Evolutionary conservation across 1,140 invertebrate species (phyloP).

Genomic region (Probaryconus sp.): DNA sequence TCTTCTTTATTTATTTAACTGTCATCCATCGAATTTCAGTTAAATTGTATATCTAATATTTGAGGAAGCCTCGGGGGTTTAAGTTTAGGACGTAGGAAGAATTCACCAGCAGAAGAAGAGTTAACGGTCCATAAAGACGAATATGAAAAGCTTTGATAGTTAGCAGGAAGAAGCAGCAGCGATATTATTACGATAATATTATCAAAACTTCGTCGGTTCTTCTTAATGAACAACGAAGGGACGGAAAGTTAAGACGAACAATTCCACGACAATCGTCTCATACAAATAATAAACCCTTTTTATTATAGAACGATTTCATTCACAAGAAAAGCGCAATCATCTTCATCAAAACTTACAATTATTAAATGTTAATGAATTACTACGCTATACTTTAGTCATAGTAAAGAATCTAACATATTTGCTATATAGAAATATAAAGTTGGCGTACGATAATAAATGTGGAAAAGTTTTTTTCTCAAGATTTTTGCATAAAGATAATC

Average conservation of each 20-base stretch:
- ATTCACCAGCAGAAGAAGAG: constrained; percentile 6
- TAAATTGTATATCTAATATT: constrained; percentile 27
- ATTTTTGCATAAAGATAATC: no score
- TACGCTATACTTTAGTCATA: no score
- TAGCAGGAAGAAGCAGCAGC: constrained; percentile 49
- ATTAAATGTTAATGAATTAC: no score
- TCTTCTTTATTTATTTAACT: constrained; percentile 20
- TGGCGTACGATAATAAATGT: no score
- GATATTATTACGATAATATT: constrained; percentile 69
- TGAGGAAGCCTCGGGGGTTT: constrained; percentile 18
- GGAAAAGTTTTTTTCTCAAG: no score
- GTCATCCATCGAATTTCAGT: constrained; percentile 10
- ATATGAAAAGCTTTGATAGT: constrained; percentile 63
- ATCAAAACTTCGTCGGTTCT: constrained; percentile 66
- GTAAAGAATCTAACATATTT: no score
- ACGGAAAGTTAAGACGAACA: constrained; percentile 64
- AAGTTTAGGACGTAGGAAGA: neutral
- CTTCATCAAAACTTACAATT: no score
- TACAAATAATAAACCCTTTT: constrained; percentile 37
- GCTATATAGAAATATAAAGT: no score
- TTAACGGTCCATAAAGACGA: neutral
- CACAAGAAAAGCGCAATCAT: no score
- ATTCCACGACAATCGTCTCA: neutral
- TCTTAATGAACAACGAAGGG: constrained; percentile 70
- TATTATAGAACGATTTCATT: no score